Percentiles rank a stretch among this genome's conserved stretches.
Evolutionary conservation across 2,888 invertebrate genomes (phyloP).

Genomic region (Doris montereyensis): DNA sequence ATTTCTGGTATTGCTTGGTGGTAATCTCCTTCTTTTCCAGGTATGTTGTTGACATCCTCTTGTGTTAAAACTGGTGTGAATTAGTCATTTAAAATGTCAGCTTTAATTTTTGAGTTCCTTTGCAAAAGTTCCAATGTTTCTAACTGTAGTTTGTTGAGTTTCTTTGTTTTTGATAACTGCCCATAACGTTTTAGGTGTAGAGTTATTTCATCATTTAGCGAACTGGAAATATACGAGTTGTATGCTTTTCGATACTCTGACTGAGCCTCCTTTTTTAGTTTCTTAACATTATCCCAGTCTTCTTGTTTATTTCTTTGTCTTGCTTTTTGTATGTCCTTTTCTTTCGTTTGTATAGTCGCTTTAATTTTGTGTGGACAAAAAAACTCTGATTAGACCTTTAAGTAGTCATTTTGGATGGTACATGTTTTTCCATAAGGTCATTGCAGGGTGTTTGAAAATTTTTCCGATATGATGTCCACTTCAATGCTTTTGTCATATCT

Average conservation of each 20-base stretch:
- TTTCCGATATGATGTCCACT: no score
- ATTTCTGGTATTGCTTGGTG: neutral
- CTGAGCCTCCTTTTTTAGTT: neutral
- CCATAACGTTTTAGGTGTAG: no score
- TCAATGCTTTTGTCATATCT: no score
- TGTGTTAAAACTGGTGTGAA: constrained; percentile 22
- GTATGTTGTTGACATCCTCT: neutral
- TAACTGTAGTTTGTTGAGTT: no score
- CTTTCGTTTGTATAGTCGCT: no score
- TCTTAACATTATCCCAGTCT: neutral
- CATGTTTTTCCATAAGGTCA: neutral
- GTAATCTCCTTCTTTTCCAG: neutral
- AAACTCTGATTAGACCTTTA: neutral
- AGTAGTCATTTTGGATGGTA: neutral
- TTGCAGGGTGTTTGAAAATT: no score
- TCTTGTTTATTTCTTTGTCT: neutral
- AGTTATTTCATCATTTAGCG: no score
- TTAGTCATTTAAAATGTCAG: constrained; percentile 8
- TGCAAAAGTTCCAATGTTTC: no score
- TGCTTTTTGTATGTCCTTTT: no score
- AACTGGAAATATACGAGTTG: neutral
- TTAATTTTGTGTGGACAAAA: no score
- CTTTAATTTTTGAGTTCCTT: constrained; percentile 7
- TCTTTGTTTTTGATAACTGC: no score
- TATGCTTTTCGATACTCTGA: neutral